Evolutionary conservation across 35 echinoderm and acorn worm species (phyloP).

Genomic region (Holothuria glaberrima): DNA sequence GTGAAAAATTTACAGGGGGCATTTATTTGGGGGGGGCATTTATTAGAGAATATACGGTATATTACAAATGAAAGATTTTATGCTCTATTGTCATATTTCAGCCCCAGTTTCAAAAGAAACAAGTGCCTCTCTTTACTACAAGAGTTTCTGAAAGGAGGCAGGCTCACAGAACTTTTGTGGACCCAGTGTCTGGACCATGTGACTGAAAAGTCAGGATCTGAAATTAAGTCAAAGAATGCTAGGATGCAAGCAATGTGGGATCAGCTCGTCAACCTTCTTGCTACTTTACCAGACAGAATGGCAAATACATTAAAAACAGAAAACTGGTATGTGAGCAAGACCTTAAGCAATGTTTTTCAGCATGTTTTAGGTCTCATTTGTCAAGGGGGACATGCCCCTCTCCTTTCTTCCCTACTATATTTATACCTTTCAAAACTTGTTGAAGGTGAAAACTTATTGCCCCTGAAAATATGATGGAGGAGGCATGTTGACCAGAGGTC

Average conservation of each 20-base stretch:
- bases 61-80: neutral
- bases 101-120: constrained; percentile 91
- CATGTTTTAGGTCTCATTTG: no score
- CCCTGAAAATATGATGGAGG: no score
- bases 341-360: no score
- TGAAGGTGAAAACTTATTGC: no score
- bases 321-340: constrained; percentile 59
- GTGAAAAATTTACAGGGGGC: no score
- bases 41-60: no score
- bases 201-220: neutral
- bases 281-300: constrained; percentile 85
- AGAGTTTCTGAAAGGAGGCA: constrained; percentile 70
- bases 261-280: constrained; percentile 69
- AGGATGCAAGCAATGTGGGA: constrained; percentile 55
- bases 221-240: neutral
- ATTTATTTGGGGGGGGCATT: no score
- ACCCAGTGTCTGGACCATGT: constrained; percentile 57
- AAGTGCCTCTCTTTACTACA: constrained; percentile 80
- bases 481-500: no score
- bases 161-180: constrained; percentile 69
- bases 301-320: constrained; percentile 84
- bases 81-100: constrained; percentile 46
- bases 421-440: no score
- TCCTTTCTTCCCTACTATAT: no score
- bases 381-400: neutral